phyloP scores from a whole-genome alignment of 2,113 vertebrate genomes.

The Pelobates fuscus region DNA sequence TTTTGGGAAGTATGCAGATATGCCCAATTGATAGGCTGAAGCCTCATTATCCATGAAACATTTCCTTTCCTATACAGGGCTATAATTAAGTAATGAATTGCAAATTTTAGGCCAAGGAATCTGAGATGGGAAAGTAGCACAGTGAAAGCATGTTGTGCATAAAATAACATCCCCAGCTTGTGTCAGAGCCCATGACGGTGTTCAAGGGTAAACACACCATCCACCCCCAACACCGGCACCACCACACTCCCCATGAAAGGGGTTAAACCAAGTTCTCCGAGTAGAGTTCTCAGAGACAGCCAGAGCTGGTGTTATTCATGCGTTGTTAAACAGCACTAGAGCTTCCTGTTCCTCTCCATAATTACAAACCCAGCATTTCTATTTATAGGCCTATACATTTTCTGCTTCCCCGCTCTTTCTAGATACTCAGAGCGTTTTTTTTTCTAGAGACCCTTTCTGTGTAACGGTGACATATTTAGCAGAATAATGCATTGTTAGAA shows the following conservation, averaged over 20 bases:
- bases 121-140: too few relatives aligned
- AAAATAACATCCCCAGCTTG: too few relatives aligned
- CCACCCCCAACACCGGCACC: too few relatives aligned
- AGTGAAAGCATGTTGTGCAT: too few relatives aligned
- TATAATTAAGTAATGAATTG: too few relatives aligned
- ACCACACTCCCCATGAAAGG: neutral
- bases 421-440: neutral
- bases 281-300: neutral
- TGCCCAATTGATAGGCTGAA: too few relatives aligned
- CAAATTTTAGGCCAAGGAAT: too few relatives aligned
- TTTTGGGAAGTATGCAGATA: too few relatives aligned
- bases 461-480: neutral
- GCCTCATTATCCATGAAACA: too few relatives aligned
- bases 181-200: too few relatives aligned
- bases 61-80: too few relatives aligned
- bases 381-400: constrained; percentile 17
- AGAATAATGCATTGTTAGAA: neutral
- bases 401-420: neutral
- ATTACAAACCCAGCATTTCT: neutral
- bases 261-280: neutral
- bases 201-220: too few relatives aligned
- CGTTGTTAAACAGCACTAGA: neutral
- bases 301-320: neutral
- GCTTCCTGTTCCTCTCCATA: neutral
- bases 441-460: neutral